These are phyloP conservation scores for Patella vulgata DNA, from an alignment of 1,140 invertebrate genomes.

Conservation along the genomic window DNA sequence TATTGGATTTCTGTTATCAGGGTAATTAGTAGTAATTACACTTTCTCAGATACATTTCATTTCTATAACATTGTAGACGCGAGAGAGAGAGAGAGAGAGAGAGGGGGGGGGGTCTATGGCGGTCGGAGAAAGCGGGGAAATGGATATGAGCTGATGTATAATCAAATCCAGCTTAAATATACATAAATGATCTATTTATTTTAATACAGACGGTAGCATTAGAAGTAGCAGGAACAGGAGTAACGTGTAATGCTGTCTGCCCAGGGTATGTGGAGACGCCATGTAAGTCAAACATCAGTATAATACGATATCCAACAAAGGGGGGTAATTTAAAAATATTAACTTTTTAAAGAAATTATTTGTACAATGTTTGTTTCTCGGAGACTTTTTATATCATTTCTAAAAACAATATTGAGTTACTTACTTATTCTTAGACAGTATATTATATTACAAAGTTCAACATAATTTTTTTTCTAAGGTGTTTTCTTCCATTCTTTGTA, in stretches of 20 bases:
- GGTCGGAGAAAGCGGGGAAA: not conserved
- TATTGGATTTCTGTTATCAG: not conserved
- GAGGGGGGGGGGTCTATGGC: not conserved
- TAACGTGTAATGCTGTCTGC: conserved; percentile 63
- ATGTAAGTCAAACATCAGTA: too few species aligned
- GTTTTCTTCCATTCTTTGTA: too few species aligned
- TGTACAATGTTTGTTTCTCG: not conserved
- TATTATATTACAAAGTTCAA: too few species aligned
- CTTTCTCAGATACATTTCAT: not conserved
- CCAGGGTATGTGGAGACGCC: conserved; percentile 65
- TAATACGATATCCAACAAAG: too few species aligned
- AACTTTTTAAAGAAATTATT: too few species aligned
- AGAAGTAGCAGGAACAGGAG: conserved; percentile 56
- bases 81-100: too few species aligned
- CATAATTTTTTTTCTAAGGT: too few species aligned
- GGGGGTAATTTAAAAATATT: too few species aligned
- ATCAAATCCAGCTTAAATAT: too few species aligned
- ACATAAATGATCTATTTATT: not conserved
- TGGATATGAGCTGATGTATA: not conserved
- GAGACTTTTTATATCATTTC: not conserved
- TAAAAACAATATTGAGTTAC: too few species aligned
- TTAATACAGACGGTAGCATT: conserved; percentile 48
- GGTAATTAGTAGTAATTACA: not conserved
- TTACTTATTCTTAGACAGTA: too few species aligned
- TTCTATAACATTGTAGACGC: not conserved